Evolutionary conservation across 2,113 vertebrate genomes (phyloP).

Genomic region (Ptychochromis oligacanthus): DNA sequence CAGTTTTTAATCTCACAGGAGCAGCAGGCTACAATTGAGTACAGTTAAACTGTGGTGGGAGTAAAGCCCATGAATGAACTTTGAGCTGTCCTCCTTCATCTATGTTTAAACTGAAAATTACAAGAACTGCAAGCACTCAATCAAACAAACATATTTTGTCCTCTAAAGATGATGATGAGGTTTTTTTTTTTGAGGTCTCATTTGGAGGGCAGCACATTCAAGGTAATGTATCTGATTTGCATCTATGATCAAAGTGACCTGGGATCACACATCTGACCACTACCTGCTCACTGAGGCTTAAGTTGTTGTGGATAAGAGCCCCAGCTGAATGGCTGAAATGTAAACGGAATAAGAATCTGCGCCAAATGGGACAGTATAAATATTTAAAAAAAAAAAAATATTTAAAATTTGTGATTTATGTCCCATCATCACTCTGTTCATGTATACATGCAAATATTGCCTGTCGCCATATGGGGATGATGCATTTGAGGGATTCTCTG

Average conservation of each 20-base stretch:
- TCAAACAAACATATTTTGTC: neutral
- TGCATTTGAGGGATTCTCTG: neutral
- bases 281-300: conserved; percentile 12
- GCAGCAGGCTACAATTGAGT: neutral
- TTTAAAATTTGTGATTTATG: neutral
- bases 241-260: conserved; percentile 23
- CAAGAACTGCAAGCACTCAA: neutral
- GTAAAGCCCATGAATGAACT: neutral
- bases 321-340: conserved; percentile 8
- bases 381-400: neutral
- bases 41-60: neutral
- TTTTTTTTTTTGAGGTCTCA: conserved; percentile 2
- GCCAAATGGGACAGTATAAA: neutral
- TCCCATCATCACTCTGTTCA: neutral
- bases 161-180: neutral
- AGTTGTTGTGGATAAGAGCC: neutral
- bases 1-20: neutral
- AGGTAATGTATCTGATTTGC: neutral
- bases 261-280: conserved; percentile 33
- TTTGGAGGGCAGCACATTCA: neutral
- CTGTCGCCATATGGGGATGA: neutral
- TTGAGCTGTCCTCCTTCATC: neutral
- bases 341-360: neutral
- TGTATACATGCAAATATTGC: neutral
- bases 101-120: neutral